Evolutionary conservation across 2,797 vertebrate species (phyloP), one percentile per base, ranked within the genome.

Genomic region (Allobates femoralis): DNA sequence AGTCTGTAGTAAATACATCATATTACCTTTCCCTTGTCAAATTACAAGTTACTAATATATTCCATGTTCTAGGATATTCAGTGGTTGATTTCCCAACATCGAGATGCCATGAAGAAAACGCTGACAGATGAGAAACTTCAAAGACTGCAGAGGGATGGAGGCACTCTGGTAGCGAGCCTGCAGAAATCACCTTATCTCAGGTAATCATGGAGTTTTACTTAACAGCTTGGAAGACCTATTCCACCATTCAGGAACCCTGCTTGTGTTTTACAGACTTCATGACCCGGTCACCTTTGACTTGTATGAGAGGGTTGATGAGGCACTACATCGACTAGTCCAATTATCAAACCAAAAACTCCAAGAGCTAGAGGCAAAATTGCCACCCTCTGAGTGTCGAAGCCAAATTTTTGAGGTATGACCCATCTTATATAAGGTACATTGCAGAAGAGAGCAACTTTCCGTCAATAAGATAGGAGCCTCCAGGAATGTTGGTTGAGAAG

Each of bases 301-400:
- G 18, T 98, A 97, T 60, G 96, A 98, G 92, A 95, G 96, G 16
- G 96, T 97, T 86, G 97, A 98, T 0, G 95, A 98, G 30, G 96
- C 96, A n/a, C 95, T 98, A 53, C 97, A 98, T 58, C 91, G 93
- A 5, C 95, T 98, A 0, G 97, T 97, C 77, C 94, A 92, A 2
- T 92, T 95, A 86, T 97, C 96, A 91, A 98, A 98, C 91, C 93
- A 94, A 84, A 94, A 94, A 3, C 94, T 96, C 18, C 92, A 93
- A 1, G 92, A 95, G 79, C 92, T 97, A 89, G 96, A 96, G 3
- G 93, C 94, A 0, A 93, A 92, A 66, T 92, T 96, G 37, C 91
- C 92, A 0, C 81, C 85, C 56, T 90, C 94, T 85, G 94, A 94
- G 85, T 90, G 92, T 79, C 93, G 90, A 21, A 67, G 55, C 23